A percentile compares a stretch with the other conserved stretches of the same genome.
phyloP scores from a whole-genome alignment of 2,113 vertebrate genomes.

The Engystomops pustulosus region DNA sequence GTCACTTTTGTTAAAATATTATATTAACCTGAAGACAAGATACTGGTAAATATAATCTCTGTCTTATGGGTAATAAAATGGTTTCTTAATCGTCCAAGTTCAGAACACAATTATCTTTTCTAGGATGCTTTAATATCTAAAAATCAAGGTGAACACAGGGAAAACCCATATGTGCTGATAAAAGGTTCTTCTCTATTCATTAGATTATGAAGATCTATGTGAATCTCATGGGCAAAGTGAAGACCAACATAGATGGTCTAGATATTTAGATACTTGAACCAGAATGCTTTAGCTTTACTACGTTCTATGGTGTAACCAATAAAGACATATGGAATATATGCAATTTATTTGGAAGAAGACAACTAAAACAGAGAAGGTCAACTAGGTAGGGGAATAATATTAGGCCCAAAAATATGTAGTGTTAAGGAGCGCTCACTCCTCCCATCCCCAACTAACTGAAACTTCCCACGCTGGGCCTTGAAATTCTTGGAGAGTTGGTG shows the following conservation, averaged over 20 bases:
- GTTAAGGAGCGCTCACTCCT: no score
- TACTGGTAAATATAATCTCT: slow-evolving; percentile 46
- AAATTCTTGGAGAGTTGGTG: no score
- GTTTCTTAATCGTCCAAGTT: slow-evolving; percentile 1
- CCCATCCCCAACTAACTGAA: no score
- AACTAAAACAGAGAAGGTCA: no score
- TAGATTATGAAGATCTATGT: background rate
- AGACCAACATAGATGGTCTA: background rate
- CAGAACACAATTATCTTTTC: slow-evolving; percentile 15
- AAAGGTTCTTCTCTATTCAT: no score
- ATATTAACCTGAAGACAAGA: slow-evolving; percentile 16
- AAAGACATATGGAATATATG: no score
- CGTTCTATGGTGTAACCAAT: background rate
- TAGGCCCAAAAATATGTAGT: no score
- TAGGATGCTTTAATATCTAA: slow-evolving; percentile 15
- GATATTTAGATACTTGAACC: background rate
- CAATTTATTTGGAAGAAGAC: no score
- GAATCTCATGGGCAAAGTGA: background rate
- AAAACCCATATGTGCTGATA: background rate
- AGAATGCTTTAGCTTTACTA: background rate
- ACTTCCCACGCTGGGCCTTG: no score
- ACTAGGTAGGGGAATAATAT: no score
- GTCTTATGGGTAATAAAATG: slow-evolving; percentile 25
- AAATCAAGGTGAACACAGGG: background rate
- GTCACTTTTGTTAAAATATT: slow-evolving; percentile 38